Conservation (phyloP, 2,888 invertebrate genomes). For the Coenonympha arcania region DNA sequence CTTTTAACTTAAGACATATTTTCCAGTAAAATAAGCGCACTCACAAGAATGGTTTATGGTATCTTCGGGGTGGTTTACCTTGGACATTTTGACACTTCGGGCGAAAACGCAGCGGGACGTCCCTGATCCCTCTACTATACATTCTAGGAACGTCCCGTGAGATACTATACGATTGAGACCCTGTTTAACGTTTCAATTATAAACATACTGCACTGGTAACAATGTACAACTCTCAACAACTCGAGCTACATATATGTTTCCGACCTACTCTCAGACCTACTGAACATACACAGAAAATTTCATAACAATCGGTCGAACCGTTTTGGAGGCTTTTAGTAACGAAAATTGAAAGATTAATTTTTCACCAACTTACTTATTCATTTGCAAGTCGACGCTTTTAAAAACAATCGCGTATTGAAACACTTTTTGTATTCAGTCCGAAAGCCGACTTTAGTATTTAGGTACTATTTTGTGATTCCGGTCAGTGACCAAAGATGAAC, state of each 20-base stretch:
- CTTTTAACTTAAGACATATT: slow-evolving; percentile 14
- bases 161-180: slow-evolving; percentile 59
- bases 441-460: slow-evolving; percentile 25
- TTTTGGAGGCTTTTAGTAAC: no score
- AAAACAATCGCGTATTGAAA: slow-evolving; percentile 19
- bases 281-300: no score
- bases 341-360: no score
- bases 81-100: slow-evolving; percentile 71
- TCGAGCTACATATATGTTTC: no score
- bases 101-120: slow-evolving; percentile 65
- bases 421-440: slow-evolving; percentile 19
- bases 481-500: slow-evolving; percentile 33
- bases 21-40: slow-evolving; percentile 11
- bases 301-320: no score
- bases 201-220: neutral
- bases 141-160: slow-evolving; percentile 65
- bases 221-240: neutral
- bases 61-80: slow-evolving; percentile 52
- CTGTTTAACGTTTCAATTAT: slow-evolving; percentile 56
- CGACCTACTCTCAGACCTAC: no score
- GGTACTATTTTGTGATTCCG: slow-evolving; percentile 44
- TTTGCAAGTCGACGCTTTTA: slow-evolving; percentile 9
- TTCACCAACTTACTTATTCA: no score
- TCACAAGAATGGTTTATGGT: slow-evolving; percentile 27
- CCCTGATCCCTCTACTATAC: slow-evolving; percentile 55